Base-by-base conservation (phyloP, 2,113 vertebrate genomes). In the Paramisgurnus dabryanus region DNA sequence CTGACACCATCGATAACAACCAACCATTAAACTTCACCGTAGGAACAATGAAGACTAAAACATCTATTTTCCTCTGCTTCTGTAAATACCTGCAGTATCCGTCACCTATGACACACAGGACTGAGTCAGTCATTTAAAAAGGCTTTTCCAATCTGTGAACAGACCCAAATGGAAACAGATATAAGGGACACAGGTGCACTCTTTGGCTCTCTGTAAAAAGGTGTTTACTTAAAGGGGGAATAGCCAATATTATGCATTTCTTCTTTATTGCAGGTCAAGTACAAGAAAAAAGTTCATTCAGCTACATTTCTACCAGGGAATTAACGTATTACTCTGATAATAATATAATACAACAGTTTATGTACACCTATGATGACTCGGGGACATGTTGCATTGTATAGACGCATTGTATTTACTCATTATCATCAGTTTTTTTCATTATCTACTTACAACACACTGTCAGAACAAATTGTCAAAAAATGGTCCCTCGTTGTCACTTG, bases 41-140 rank as follows among this genome's bases (percentile, higher is more conserved):
- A 47, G 18, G 10, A 49, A 49, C 47, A 69, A 34, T 70, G 67
- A 17, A 53, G 47, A 34, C 22, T 34, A 34, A 34, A 34, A 34
- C 27, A 34, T 34, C 27, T 34, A 34, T 34, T 34, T 34, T 34
- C 27, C 27, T 34, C 27, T 34, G 27, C 69, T 72, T 49, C 15
- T 57, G 34, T 41, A 9, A 15, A 73, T 60, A 45, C 6, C 55
- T 22, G 53, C 55, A 60, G 40, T 60, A 18, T 58, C n/a, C 70
- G 43, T 73, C 39, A 60, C 70, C 40, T 22, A 11, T 43, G n/a
- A 43, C 70, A 43, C 13, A 60, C 39, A 18, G 6, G 8, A 58
- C 27, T 18, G 40, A 60, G 17, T 45, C 40, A 15, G 55, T 45
- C 70, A 73, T 73, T 60, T 43, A 73, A 71, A 71, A 41, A 17